Evolutionary conservation across 2,113 vertebrate genomes (phyloP).

Genomic region (Mormyrus iriodes): DNA sequence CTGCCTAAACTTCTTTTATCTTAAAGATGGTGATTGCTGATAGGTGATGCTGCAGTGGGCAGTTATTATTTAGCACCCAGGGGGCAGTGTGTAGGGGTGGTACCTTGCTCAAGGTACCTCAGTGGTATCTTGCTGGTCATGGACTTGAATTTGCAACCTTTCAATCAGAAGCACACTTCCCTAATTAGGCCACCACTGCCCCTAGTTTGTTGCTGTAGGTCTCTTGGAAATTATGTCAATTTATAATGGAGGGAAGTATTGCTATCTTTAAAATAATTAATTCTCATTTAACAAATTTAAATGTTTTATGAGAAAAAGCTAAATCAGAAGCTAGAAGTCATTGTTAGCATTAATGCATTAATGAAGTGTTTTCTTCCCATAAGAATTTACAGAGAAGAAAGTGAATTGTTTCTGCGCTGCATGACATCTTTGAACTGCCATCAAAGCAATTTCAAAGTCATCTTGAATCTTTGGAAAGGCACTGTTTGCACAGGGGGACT

Average conservation of each 20-base stretch:
- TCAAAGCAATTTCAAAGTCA: neutral
- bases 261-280: neutral
- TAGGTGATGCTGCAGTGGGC: too few relatives aligned
- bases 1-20: too few relatives aligned
- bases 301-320: neutral
- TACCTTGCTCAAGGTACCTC: too few relatives aligned
- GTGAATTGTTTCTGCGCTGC: slow-evolving; percentile 2
- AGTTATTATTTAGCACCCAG: too few relatives aligned
- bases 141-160: neutral
- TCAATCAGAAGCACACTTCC: neutral
- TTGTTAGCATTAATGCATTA: neutral
- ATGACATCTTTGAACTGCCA: slow-evolving; percentile 1
- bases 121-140: neutral
- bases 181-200: neutral
- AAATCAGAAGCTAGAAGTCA: neutral
- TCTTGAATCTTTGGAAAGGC: neutral
- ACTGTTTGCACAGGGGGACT: neutral
- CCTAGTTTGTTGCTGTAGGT: neutral
- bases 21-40: too few relatives aligned
- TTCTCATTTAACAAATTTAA: neutral
- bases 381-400: neutral
- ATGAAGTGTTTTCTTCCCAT: neutral
- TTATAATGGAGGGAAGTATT: neutral
- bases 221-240: neutral
- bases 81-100: too few relatives aligned